Conservation (phyloP, 2,797 vertebrate species). For the Pampus argenteus region DNA sequence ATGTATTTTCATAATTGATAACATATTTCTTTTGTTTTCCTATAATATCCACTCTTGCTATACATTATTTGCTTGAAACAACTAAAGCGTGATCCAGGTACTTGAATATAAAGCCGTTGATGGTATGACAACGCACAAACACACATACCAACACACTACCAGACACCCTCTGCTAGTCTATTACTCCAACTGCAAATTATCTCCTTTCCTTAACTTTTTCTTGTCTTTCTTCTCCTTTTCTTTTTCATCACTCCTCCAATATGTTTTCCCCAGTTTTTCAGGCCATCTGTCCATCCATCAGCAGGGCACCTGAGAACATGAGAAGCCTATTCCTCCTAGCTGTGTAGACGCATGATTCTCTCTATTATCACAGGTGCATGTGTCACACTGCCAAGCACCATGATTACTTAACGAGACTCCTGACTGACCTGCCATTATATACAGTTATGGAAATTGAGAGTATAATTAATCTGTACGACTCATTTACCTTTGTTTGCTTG, state of each 20-base stretch:
- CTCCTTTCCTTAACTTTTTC: background rate
- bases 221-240: background rate
- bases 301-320: conserved; percentile 31
- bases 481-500: conserved; percentile 38
- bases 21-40: background rate
- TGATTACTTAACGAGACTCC: conserved; percentile 54
- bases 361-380: conserved; percentile 37
- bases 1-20: background rate
- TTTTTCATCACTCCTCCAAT: background rate
- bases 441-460: conserved; percentile 47
- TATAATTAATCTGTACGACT: conserved; percentile 61
- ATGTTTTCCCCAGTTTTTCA: conserved; percentile 30
- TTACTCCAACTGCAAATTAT: background rate
- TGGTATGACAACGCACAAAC: no score
- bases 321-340: conserved; percentile 25
- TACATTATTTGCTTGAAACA: no score
- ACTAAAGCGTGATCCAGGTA: no score
- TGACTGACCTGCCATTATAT: conserved; percentile 49
- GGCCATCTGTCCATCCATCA: conserved; percentile 52
- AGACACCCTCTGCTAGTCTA: background rate
- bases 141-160: background rate
- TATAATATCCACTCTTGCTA: no score
- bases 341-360: conserved; percentile 39
- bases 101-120: no score
- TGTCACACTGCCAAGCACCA: conserved; percentile 42